Percentiles rank a stretch among this genome's conserved stretches.
phyloP scores from a whole-genome alignment of 2,797 vertebrate genomes.

The Silurus lanzhouensis region DNA sequence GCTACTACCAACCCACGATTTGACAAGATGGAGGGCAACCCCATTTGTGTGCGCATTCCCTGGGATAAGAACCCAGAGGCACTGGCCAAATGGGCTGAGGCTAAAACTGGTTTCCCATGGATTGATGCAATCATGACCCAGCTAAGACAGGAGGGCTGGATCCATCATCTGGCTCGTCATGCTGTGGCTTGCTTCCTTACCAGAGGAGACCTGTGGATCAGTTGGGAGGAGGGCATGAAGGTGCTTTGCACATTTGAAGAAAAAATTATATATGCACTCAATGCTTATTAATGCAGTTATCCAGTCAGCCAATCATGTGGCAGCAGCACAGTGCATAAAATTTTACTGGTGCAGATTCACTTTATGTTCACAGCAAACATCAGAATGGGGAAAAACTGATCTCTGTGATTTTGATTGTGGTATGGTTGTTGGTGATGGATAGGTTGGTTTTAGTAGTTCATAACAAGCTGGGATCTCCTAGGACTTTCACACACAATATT shows the following conservation, averaged over 20 bases:
- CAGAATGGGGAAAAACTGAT: neutral
- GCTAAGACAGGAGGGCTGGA: conserved; percentile 93
- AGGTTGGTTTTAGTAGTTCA: too few relatives aligned
- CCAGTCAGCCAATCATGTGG: neutral
- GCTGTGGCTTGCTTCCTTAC: conserved; percentile 94
- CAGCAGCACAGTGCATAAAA: neutral
- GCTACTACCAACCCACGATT: conserved; percentile 78
- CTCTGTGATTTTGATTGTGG: neutral
- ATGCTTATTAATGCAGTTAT: neutral
- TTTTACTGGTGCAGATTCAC: neutral
- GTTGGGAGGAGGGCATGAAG: conserved; percentile 86
- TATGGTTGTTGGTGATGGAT: too few relatives aligned
- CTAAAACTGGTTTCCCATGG: conserved; percentile 88
- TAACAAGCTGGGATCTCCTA: too few relatives aligned
- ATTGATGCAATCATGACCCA: conserved; percentile 99
- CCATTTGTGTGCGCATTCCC: conserved; percentile 78
- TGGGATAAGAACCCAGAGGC: conserved; percentile 78
- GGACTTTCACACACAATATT: too few relatives aligned
- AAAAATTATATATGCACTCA: neutral
- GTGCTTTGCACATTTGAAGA: conserved; percentile 58
- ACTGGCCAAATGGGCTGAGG: conserved; percentile 77
- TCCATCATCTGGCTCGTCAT: conserved; percentile 92
- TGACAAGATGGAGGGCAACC: conserved; percentile 79
- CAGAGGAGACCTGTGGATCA: conserved; percentile 93
- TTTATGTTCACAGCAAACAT: neutral